Evolutionary conservation across 1,140 invertebrate species (phyloP), one percentile per base, ranked within the genome.

Genomic region (Formica selysi): DNA sequence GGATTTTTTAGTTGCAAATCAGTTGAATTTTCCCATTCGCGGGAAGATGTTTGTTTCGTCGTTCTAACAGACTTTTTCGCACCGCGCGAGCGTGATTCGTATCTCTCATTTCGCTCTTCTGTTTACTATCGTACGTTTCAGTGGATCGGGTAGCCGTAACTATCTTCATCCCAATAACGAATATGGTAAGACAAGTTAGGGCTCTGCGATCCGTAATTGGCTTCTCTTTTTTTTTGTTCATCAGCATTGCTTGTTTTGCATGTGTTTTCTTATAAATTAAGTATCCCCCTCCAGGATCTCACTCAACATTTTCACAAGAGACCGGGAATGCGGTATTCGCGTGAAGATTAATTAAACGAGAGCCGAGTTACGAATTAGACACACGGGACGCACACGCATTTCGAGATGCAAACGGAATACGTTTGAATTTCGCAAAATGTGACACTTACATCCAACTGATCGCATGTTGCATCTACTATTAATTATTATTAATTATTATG

Each of bases 141-240:
- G 95, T 94, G 95, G 95, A 93, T 94, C 94, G 89, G 94, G 93
- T 94, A 95, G 95, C 94, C 93, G 94, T 94, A 95, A 95, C 92
- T 95, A 95, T 93, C 95, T 95, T 64, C 95, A 95, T 94, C 95
- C 95, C 90, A 95, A 95, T 94, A 94, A 91, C 87, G 94, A 95
- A 93, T 95, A 95, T 93, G 94, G 95, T 95, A 95, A 95, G 95
- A 95, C 84, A 90, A 91, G 90, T 89, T 92, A 92, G 91, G 92
- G 90, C 85, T 86, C 62, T 90, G 83, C 62, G 51, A 87, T 57
- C 54, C 54, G 87, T 88, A 91, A 87, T 74, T 90, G 59, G 87
- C 89, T 90, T 90, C 81, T 70, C 84, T 85, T 36, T 70, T 54
- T 79, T 68, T 68, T 22, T 54, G 4, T 68, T 68, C 5, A 57